Evolutionary conservation across 2,797 vertebrate genomes (phyloP).

Genomic region (Molossus molossus): DNA sequence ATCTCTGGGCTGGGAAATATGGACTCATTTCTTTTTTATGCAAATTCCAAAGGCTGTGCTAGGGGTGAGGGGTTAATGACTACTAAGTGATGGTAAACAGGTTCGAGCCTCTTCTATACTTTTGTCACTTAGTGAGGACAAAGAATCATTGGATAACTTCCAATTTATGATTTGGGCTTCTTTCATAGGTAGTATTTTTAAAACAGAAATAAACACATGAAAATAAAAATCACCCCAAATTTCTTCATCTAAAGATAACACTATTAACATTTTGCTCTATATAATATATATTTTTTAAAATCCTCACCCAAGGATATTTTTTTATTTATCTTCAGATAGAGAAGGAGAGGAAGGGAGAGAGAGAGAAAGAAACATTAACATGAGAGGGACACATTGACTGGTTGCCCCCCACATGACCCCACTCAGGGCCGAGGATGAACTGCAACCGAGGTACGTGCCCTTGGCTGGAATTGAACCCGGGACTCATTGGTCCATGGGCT

Average conservation of each 20-base stretch:
- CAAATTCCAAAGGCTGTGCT: slow-evolving; percentile 50
- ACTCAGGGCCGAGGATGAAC: no score
- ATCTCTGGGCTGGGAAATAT: slow-evolving; percentile 1
- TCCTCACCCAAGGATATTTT: no score
- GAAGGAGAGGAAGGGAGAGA: no score
- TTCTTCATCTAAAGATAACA: not conserved
- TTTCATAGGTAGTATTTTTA: slow-evolving; percentile 34
- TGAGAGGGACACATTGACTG: no score
- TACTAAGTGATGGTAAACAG: slow-evolving; percentile 59
- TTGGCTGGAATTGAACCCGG: no score
- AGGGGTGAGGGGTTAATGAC: slow-evolving; percentile 41
- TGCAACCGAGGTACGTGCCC: no score
- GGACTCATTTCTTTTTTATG: slow-evolving; percentile 58
- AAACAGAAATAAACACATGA: slow-evolving; percentile 49
- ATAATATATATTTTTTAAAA: no score
- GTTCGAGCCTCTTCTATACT: not conserved
- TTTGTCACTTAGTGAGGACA: slow-evolving; percentile 63
- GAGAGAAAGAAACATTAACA: no score
- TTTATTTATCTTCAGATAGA: no score
- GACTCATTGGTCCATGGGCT: no score
- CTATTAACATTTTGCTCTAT: slow-evolving; percentile 44
- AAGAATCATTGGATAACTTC: slow-evolving; percentile 16
- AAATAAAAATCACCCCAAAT: slow-evolving; percentile 52
- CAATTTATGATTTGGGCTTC: slow-evolving; percentile 50
- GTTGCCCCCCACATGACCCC: no score